A percentile compares a stretch with the other conserved stretches of the same genome.
Evolutionary conservation across 2,888 invertebrate species (phyloP).

Genomic region (Nemapogon koenigi): DNA sequence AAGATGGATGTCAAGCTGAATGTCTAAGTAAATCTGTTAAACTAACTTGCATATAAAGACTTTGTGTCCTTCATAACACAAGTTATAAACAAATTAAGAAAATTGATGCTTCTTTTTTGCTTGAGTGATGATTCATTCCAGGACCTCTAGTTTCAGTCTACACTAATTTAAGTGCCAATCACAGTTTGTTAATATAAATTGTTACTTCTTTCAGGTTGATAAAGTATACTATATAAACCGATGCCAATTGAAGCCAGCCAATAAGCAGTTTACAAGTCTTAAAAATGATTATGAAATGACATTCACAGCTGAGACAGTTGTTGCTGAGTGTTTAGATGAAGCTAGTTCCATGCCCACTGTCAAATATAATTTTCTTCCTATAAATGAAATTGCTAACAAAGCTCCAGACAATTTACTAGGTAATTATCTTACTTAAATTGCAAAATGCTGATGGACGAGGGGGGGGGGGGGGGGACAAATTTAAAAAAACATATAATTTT

Average conservation of each 20-base stretch:
- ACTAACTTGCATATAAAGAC: no score
- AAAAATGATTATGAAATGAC: constrained; percentile 98
- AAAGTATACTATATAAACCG: constrained; percentile 88
- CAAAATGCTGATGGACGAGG: neutral
- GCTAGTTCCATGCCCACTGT: constrained; percentile 73
- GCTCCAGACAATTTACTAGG: constrained; percentile 75
- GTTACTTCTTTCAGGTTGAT: constrained; percentile 63
- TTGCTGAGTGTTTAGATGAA: constrained; percentile 66
- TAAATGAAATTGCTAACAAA: constrained; percentile 73
- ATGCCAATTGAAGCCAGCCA: constrained; percentile 89
- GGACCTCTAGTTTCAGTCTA: no score
- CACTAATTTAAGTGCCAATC: no score
- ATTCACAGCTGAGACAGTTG: constrained; percentile 75
- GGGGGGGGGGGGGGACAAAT: no score
- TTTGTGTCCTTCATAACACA: no score
- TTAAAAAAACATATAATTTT: no score
- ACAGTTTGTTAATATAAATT: no score
- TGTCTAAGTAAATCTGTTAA: no score
- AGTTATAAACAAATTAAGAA: no score
- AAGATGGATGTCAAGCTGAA: no score
- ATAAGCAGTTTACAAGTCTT: constrained; percentile 83
- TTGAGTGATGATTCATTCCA: no score
- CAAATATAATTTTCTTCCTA: constrained; percentile 78
- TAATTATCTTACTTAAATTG: constrained; percentile 35
- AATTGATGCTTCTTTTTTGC: no score